Evolutionary conservation across 2,888 invertebrate genomes (phyloP), one percentile per base, ranked within the genome.

Genomic region (Ganaspis brasiliensis): DNA sequence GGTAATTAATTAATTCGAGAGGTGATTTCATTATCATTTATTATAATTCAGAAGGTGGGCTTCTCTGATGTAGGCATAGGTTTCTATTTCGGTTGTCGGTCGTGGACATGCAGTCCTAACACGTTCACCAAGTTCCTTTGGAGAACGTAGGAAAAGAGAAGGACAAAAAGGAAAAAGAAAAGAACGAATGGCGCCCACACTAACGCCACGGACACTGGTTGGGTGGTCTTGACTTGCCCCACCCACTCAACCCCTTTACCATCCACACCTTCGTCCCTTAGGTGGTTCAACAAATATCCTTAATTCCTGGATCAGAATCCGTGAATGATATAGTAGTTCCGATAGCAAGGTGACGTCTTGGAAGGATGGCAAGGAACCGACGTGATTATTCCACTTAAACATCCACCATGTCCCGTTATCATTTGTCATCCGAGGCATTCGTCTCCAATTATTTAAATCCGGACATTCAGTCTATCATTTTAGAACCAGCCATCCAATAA

Each of bases 191-290:
- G 90, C 91, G 90, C 91, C 90, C 90, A 90, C 89, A 87, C 87
- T 88, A 87, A 88, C 87, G 89, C 86, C 86, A 86, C 88, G 87
- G 88, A 90, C 91, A 90, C 90, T 85, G 89, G 85, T 89, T 91
- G 91, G 91, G 91, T 91, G 91, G 91, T 91, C 91, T 89, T 85
- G 84, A 79, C 81, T 86, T 83, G 86, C 89, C 89, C 89, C 91
- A 90, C 91, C 91, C 87, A 90, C 90, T 89, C 90, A 87, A 87
- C 87, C 89, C 80, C 79, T 79, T 80, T 72, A 75, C 81, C 77
- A 81, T 86, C 85, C 88, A 85, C 87, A 87, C 86, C 87, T 86
- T 84, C 80, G 80, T 67, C 73, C 61, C 72, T 73, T 73, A 61
- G 79, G 75, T 78, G 79, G 79, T 61, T 73, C 52, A 80, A 81